Conservation (phyloP, 2,888 invertebrate genomes). For the Calephelis perditalis region DNA sequence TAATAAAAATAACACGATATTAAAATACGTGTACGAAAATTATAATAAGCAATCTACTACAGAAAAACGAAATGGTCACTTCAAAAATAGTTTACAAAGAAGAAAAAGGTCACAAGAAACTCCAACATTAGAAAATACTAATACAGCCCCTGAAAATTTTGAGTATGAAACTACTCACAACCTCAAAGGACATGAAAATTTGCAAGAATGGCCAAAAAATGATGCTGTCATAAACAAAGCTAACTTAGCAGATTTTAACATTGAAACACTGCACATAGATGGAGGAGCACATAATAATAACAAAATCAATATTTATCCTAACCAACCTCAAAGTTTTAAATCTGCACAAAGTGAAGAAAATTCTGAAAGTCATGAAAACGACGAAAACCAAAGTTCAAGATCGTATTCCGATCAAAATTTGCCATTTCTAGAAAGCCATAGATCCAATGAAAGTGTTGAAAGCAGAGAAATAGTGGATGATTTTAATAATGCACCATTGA, state of each 20-base stretch:
- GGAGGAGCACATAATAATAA: conserved; percentile 23
- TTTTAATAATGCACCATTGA: not conserved
- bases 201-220: conserved; percentile 22
- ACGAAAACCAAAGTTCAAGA: conserved; percentile 12
- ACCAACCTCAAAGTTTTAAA: conserved; percentile 18
- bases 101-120: conserved; percentile 39
- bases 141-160: conserved; percentile 34
- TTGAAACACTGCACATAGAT: conserved; percentile 50
- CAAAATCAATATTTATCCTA: conserved; percentile 24
- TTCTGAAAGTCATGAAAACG: conserved; percentile 33
- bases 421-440: not conserved
- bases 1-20: conserved; percentile 39
- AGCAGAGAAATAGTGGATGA: conserved; percentile 4
- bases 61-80: conserved; percentile 46
- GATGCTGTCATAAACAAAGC: conserved; percentile 40
- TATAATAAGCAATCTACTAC: conserved; percentile 32
- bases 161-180: conserved; percentile 51
- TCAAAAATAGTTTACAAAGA: conserved; percentile 51
- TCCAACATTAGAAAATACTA: conserved; percentile 16
- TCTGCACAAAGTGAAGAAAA: conserved; percentile 30
- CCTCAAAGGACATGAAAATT: conserved; percentile 33
- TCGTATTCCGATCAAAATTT: not conserved
- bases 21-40: conserved; percentile 57
- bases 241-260: conserved; percentile 56
- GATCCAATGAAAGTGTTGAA: conserved; percentile 5